Evolutionary conservation across 2,797 vertebrate genomes (phyloP).

Genomic region (Sebastes iracundus): DNA sequence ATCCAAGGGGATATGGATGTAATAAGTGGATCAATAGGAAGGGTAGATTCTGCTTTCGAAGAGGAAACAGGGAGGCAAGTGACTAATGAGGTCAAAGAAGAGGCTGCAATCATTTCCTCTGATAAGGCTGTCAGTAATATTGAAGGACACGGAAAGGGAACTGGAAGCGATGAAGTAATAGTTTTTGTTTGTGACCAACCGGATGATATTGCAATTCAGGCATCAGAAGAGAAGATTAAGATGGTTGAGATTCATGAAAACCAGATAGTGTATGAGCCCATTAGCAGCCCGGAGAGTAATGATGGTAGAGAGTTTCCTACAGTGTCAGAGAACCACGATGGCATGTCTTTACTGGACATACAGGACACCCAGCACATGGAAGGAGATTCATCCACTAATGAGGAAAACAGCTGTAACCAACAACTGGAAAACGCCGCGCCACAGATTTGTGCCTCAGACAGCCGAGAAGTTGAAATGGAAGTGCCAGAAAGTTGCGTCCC

Average conservation of each 20-base stretch:
- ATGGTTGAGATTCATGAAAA: slow-evolving; percentile 32
- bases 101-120: neutral
- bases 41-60: slow-evolving; percentile 15
- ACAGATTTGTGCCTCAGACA: slow-evolving; percentile 32
- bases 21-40: slow-evolving; percentile 43
- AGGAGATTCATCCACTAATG: neutral
- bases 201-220: slow-evolving; percentile 37
- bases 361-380: slow-evolving; percentile 29
- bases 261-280: slow-evolving; percentile 77
- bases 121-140: slow-evolving; percentile 5
- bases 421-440: slow-evolving; percentile 14
- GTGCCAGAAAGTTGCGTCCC: slow-evolving; percentile 20
- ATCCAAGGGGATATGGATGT: slow-evolving; percentile 18
- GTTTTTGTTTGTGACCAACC: slow-evolving; percentile 58
- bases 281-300: slow-evolving; percentile 77
- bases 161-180: slow-evolving; percentile 37
- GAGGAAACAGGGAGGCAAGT: slow-evolving; percentile 17
- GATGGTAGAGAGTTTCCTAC: slow-evolving; percentile 44
- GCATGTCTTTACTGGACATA: slow-evolving; percentile 51
- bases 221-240: slow-evolving; percentile 53
- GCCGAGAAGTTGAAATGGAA: slow-evolving; percentile 48
- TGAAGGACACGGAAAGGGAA: slow-evolving; percentile 30
- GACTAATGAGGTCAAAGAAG: slow-evolving; percentile 44
- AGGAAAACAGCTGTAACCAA: slow-evolving; percentile 16
- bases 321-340: slow-evolving; percentile 31